A percentile compares a stretch with the other conserved stretches of the same genome.
Conservation (phyloP, 2,797 vertebrate genomes). For the Prunella strophiata region DNA sequence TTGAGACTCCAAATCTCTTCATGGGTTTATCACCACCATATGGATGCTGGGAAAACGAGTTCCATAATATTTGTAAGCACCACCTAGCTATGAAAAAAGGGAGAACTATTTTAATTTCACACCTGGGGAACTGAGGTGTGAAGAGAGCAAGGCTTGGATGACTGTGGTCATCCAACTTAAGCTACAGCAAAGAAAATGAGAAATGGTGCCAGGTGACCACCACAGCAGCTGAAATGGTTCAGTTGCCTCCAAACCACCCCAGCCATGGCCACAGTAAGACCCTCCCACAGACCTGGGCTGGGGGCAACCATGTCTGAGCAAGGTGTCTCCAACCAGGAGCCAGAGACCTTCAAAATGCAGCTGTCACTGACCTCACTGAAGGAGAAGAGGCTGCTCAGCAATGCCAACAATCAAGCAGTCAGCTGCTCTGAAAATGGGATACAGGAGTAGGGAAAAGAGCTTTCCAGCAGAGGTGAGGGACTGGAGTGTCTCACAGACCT, state of each 20-base stretch:
- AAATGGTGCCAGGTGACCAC: neutral
- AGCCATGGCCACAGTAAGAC: neutral
- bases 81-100: neutral
- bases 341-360: neutral
- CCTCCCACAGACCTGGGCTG: neutral
- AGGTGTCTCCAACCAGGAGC: neutral
- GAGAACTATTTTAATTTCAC: neutral
- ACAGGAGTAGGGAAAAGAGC: neutral
- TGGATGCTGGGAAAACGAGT: neutral
- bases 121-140: neutral
- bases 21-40: neutral
- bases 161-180: neutral
- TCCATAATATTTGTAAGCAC: neutral
- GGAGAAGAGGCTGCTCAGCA: neutral
- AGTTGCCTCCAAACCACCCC: neutral
- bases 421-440: neutral
- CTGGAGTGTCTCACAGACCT: rapidly evolving
- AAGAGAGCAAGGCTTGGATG: neutral
- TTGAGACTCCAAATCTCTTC: neutral
- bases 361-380: neutral
- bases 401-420: neutral
- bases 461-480: neutral
- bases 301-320: neutral
- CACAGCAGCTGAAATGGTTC: neutral
- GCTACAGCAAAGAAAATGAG: neutral